Evolutionary conservation across 2,888 invertebrate genomes (phyloP).

Genomic region (Bombyx huttoni): DNA sequence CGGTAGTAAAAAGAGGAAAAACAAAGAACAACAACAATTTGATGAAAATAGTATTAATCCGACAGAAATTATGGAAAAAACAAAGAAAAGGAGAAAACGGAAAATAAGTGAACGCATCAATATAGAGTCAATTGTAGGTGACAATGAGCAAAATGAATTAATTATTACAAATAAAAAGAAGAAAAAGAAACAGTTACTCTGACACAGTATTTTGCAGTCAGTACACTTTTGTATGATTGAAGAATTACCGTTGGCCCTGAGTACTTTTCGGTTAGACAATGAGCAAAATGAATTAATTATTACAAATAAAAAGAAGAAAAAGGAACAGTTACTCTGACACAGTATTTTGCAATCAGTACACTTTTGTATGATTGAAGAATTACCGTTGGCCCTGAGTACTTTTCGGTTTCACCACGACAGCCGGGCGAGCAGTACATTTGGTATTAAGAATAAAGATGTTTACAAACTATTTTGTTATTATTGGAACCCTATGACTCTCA

Average conservation of each 20-base stretch:
- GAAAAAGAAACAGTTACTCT: constrained; percentile 8
- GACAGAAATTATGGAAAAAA: constrained; percentile 4
- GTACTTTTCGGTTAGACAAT: too few species aligned
- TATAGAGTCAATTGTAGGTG: neutral
- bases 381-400: too few species aligned
- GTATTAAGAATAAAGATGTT: too few species aligned
- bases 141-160: neutral
- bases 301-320: constrained; percentile 8
- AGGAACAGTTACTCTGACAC: too few species aligned
- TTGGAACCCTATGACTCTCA: too few species aligned
- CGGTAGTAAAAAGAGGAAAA: constrained; percentile 15
- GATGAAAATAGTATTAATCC: constrained; percentile 9
- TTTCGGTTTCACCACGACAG: too few species aligned
- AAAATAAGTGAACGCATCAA: constrained; percentile 5
- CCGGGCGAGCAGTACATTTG: neutral
- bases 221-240: too few species aligned
- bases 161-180: constrained; percentile 7
- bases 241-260: too few species aligned
- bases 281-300: neutral
- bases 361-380: too few species aligned
- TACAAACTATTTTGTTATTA: too few species aligned
- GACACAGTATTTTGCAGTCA: too few species aligned
- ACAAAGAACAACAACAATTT: constrained; percentile 9
- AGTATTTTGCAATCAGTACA: too few species aligned
- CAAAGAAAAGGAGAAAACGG: constrained; percentile 16